Conservation (phyloP, 2,113 vertebrate genomes). For the Benitochromis conjunctus region DNA sequence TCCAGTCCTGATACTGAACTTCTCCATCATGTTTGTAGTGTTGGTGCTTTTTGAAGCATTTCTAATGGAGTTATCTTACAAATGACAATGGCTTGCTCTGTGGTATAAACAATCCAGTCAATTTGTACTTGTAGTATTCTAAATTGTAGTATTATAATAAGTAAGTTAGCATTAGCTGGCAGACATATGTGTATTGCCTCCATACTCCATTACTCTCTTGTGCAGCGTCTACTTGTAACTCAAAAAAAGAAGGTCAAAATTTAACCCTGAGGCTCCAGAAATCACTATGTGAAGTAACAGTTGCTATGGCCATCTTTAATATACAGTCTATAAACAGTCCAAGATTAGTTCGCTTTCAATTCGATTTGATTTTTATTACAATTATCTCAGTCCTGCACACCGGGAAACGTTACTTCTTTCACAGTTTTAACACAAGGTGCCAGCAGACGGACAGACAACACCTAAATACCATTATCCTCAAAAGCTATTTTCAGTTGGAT, state of each 20-base stretch:
- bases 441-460: background rate
- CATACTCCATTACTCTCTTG: accelerated
- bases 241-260: background rate
- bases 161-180: too few species aligned
- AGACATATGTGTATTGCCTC: background rate
- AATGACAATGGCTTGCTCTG: too few species aligned
- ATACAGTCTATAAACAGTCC: background rate
- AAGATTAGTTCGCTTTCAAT: background rate
- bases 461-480: background rate
- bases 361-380: background rate
- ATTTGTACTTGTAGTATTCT: too few species aligned
- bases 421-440: background rate
- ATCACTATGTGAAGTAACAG: background rate
- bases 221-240: background rate
- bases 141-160: too few species aligned
- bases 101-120: too few species aligned
- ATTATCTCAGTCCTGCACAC: background rate
- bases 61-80: too few species aligned
- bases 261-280: background rate
- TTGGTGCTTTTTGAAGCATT: too few species aligned
- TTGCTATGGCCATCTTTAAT: background rate
- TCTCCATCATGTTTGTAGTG: too few species aligned
- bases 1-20: background rate
- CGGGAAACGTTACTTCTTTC: background rate
- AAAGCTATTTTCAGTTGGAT: background rate